Base-by-base conservation (phyloP, 23 tunicate genomes). In the Phallusia fumigata region DNA sequence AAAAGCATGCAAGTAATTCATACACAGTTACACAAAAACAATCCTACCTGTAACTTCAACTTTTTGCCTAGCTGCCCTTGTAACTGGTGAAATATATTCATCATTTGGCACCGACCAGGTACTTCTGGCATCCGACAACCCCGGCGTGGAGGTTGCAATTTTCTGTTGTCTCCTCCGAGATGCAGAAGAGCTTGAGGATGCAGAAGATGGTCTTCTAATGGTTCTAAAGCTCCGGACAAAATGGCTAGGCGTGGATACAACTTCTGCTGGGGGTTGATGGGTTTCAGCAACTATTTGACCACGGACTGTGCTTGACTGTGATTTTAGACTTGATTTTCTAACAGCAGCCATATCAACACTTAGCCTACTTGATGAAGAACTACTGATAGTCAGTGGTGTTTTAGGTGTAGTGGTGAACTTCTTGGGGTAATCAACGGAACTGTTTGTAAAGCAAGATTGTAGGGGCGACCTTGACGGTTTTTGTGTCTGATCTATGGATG, bases 61-160 rank as follows among this genome's bases (percentile, higher is more conserved):
- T 6, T 58, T 58, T 1, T 16, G 69, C 69, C 13, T 58, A 16
- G 11, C 13, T 58, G 69, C 28, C 16, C 69, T 8, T 22, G 69
- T 58, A 58, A 58, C 69, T 58, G 69, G 69, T 6, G 69, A 58
- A 21, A 58, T 58, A 24, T 58, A 58, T 58, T 58, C 69, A 58
- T 58, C 69, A 21, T 22, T 21, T 5, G 69, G 69, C 2, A 58
- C 69, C 8, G 69, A 58, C 69, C 69, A 58, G 1, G 28, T 58
- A 24, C 69, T 58, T 24, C 28, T 8, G 26, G 69, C 69, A 58
- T 58, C 69, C 2, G 69, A 58, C 69, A 58, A 16, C 28, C 26
- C 69, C 3, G 69, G 69, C 3, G 69, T 58, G 26, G 69, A 58
- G 11, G 69, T 58, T 22, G 69, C 69, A 16, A 58, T 24, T 5